A percentile compares a stretch with the other conserved stretches of the same genome.
Conservation (phyloP, 2,888 invertebrate species). For the Biston betularia region DNA sequence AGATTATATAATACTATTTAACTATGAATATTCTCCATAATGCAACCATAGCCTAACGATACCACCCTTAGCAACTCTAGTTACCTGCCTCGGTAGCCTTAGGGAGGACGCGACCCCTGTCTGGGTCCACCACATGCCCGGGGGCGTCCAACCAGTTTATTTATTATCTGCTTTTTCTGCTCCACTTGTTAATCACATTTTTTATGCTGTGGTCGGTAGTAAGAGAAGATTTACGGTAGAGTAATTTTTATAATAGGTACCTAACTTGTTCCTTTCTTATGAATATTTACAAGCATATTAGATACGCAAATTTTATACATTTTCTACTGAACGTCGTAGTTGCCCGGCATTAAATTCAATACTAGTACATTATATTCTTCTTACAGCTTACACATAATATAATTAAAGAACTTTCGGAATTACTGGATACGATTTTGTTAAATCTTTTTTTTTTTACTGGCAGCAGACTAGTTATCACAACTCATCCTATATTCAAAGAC, state of each 20-base stretch:
- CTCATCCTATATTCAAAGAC: too few species aligned
- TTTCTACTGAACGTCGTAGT: not conserved
- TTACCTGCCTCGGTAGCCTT: not conserved
- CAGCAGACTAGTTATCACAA: too few species aligned
- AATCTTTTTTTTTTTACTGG: too few species aligned
- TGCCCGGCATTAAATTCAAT: not conserved
- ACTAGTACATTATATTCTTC: too few species aligned
- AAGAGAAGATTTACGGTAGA: conserved; percentile 1
- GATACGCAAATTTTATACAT: not conserved
- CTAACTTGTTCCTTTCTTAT: not conserved
- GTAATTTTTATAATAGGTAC: conserved; percentile 1
- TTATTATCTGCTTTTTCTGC: conserved; percentile 31
- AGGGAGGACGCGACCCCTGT: conserved; percentile 14
- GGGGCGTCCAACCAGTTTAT: conserved; percentile 15
- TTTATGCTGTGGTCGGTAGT: conserved; percentile 17
- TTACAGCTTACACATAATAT: too few species aligned
- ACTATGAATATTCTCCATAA: not conserved
- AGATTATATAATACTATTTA: not conserved
- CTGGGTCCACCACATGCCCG: conserved; percentile 6
- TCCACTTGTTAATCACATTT: conserved; percentile 22
- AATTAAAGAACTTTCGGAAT: too few species aligned
- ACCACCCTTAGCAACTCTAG: not conserved
- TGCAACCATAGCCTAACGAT: not conserved
- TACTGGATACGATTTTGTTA: too few species aligned
- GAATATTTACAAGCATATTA: not conserved